Evolutionary conservation across 2,113 vertebrate species (phyloP).

Genomic region (Erpornis zantholeuca): DNA sequence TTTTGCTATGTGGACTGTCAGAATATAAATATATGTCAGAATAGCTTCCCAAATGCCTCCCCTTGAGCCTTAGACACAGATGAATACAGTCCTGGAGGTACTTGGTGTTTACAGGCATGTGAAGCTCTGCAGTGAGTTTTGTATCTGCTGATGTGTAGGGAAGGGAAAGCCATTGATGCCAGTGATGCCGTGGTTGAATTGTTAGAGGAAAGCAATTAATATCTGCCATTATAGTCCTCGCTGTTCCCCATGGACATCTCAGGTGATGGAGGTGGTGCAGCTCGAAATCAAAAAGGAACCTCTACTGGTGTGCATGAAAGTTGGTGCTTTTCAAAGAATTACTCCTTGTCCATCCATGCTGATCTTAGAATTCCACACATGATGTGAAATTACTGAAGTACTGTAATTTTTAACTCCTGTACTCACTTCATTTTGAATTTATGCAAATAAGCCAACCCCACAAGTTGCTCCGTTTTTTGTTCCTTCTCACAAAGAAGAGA

Average conservation of each 20-base stretch:
- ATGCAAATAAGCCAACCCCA: background rate
- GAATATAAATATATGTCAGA: background rate
- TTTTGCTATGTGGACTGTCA: background rate
- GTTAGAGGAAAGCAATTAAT: background rate
- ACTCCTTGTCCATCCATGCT: background rate
- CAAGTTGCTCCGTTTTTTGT: background rate
- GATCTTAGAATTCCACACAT: background rate
- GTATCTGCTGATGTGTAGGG: background rate
- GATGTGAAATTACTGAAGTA: background rate
- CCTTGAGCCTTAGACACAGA: background rate
- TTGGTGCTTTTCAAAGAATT: background rate
- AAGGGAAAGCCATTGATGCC: background rate
- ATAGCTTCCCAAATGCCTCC: background rate
- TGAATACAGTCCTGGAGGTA: background rate
- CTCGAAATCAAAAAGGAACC: background rate
- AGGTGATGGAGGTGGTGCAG: background rate
- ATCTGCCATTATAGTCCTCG: background rate
- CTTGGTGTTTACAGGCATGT: background rate
- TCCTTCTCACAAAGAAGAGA: background rate
- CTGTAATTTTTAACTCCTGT: background rate
- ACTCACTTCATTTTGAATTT: background rate
- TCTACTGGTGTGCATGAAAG: too few species aligned
- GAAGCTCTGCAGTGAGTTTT: background rate
- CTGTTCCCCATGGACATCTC: rapidly evolving
- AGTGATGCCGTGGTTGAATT: background rate